Evolutionary conservation across 2,797 vertebrate species (phyloP).

Genomic region (Spinus olivaceus): DNA sequence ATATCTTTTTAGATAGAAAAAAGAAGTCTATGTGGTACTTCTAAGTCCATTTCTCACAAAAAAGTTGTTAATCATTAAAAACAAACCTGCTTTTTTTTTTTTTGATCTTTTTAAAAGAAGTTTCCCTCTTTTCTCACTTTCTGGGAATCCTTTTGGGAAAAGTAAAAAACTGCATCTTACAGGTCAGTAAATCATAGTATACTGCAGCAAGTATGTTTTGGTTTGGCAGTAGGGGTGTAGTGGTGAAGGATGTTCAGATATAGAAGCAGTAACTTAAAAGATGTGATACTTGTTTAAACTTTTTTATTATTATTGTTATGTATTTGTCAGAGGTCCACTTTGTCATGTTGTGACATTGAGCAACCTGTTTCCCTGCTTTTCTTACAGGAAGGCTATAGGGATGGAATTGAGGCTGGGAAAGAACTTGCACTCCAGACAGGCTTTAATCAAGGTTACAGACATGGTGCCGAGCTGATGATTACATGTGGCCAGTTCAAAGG

Average conservation of each 20-base stretch:
- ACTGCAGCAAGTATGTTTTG: background rate
- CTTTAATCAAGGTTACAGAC: conserved; percentile 86
- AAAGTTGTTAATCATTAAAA: background rate
- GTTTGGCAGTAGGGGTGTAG: background rate
- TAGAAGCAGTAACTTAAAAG: background rate
- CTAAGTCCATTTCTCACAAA: background rate
- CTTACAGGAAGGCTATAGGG: conserved; percentile 88
- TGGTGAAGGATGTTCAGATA: background rate
- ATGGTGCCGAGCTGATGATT: conserved; percentile 78
- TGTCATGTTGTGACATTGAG: background rate
- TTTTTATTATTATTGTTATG: background rate
- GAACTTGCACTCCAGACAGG: conserved; percentile 83
- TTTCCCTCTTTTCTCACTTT: background rate
- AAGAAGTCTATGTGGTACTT: background rate
- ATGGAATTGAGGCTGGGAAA: conserved; percentile 87
- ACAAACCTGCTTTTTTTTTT: background rate
- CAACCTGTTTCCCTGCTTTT: background rate
- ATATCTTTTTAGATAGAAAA: background rate
- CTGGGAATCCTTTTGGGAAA: background rate
- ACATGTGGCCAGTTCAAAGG: conserved; percentile 86
- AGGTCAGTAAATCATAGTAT: background rate
- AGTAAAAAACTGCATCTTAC: background rate
- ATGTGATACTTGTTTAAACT: background rate
- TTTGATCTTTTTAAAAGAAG: background rate
- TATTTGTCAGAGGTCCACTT: background rate